Evolutionary conservation across 30 jellyfish, hydroid and myxozoan genomes (phyloP).

Genomic region (Cassiopea xamachana): DNA sequence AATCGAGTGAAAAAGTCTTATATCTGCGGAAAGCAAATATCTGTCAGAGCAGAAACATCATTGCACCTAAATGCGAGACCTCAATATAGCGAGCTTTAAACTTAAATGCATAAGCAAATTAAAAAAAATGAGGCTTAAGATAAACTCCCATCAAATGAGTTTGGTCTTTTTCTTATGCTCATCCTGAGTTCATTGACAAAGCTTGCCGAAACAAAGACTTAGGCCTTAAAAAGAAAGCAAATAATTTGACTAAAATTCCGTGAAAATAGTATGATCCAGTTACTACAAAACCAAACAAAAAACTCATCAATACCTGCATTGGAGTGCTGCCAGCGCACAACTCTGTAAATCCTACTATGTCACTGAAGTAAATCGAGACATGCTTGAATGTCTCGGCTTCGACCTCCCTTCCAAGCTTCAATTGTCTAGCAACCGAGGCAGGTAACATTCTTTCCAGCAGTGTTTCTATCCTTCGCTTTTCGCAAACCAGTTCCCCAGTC

Average conservation of each 20-base stretch:
- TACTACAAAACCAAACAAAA: background rate
- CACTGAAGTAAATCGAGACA: slow-evolving; percentile 96
- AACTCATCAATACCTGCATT: slow-evolving; percentile 68
- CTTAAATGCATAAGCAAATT: too few species aligned
- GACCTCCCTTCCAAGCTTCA: slow-evolving; percentile 92
- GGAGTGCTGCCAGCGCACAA: slow-evolving; percentile 90
- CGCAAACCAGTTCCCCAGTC: slow-evolving; percentile 84
- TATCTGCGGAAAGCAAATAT: too few species aligned
- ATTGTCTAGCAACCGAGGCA: slow-evolving; percentile 87
- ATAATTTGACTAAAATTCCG: background rate
- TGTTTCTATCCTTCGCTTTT: slow-evolving; percentile 83
- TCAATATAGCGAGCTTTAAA: too few species aligned
- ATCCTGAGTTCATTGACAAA: too few species aligned
- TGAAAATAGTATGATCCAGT: too few species aligned
- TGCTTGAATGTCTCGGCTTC: slow-evolving; percentile 94
- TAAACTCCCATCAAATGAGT: too few species aligned
- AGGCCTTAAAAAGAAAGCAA: background rate
- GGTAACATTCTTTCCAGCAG: slow-evolving; percentile 94
- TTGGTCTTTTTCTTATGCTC: too few species aligned
- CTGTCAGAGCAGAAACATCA: too few species aligned
- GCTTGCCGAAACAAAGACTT: too few species aligned
- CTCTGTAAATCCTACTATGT: slow-evolving; percentile 93
- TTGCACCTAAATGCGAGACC: too few species aligned
- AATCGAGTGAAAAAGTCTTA: too few species aligned
- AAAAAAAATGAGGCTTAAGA: too few species aligned